phyloP scores from a whole-genome alignment of 2,888 invertebrate genomes.

The Oscheius sp. region DNA sequence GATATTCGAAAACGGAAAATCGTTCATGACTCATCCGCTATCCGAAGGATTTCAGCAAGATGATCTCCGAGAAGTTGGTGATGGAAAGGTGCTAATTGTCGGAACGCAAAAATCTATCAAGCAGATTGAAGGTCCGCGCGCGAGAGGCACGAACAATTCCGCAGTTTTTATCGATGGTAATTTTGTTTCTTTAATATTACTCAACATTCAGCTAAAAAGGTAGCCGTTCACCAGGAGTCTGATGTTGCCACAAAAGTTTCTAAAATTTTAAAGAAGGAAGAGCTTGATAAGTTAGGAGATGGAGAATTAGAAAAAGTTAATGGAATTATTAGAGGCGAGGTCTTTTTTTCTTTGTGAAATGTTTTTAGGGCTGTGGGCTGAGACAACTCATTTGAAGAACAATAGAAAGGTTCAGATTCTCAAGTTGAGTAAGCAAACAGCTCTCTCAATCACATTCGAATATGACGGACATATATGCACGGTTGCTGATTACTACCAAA shows the following conservation, averaged over 20 bases:
- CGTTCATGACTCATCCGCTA: slow-evolving; percentile 35
- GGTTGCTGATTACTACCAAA: slow-evolving; percentile 39
- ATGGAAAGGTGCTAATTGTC: slow-evolving; percentile 42
- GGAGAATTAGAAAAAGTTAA: not conserved
- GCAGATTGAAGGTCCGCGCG: slow-evolving; percentile 45
- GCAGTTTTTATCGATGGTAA: slow-evolving; percentile 42
- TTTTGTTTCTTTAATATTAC: not conserved
- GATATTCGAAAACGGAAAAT: slow-evolving; percentile 43
- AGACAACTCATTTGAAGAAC: slow-evolving; percentile 2
- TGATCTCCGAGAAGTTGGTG: slow-evolving; percentile 38
- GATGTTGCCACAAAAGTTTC: slow-evolving; percentile 24
- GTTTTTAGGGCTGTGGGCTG: not conserved
- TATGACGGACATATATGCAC: slow-evolving; percentile 2
- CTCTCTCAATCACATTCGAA: not conserved
- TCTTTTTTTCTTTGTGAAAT: too few relatives aligned
- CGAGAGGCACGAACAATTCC: slow-evolving; percentile 36
- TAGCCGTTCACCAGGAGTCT: slow-evolving; percentile 39
- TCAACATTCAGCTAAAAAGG: slow-evolving; percentile 42
- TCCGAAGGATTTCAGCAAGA: slow-evolving; percentile 17
- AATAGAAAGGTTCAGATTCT: not conserved
- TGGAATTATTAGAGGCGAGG: not conserved
- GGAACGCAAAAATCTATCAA: slow-evolving; percentile 40
- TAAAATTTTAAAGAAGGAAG: not conserved
- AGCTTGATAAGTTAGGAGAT: too few relatives aligned
- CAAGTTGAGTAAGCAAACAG: not conserved